Conservation (phyloP, 2,888 invertebrate species). For the Volucella bombylans region DNA sequence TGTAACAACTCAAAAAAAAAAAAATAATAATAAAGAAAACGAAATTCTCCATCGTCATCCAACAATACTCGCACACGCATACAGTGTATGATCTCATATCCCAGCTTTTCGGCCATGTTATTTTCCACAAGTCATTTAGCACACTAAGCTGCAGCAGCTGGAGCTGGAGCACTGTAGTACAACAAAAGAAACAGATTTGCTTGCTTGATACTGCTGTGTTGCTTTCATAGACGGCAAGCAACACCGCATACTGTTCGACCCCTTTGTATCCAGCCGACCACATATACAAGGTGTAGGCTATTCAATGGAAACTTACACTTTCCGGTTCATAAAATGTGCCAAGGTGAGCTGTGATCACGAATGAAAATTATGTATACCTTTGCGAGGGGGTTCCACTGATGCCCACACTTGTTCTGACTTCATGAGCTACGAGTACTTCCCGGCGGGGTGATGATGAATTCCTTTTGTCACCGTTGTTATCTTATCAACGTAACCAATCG, state of each 20-base stretch:
- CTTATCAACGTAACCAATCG: slow-evolving; percentile 70
- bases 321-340: slow-evolving; percentile 74
- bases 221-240: slow-evolving; percentile 6
- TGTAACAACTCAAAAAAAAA: slow-evolving; percentile 47
- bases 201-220: slow-evolving; percentile 23
- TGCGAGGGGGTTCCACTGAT: slow-evolving; percentile 61
- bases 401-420: slow-evolving; percentile 69
- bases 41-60: slow-evolving; percentile 41
- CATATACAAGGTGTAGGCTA: slow-evolving; percentile 51
- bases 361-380: slow-evolving; percentile 48
- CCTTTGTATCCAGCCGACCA: slow-evolving; percentile 39
- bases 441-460: slow-evolving; percentile 71
- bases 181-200: slow-evolving; percentile 47
- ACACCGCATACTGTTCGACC: slow-evolving; percentile 50
- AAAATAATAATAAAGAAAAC: slow-evolving; percentile 16
- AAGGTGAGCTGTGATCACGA: slow-evolving; percentile 72
- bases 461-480: slow-evolving; percentile 71
- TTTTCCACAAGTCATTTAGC: slow-evolving; percentile 66
- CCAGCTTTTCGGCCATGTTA: slow-evolving; percentile 46
- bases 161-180: slow-evolving; percentile 14
- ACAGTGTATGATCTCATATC: slow-evolving; percentile 69
- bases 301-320: slow-evolving; percentile 73
- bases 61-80: slow-evolving; percentile 49
- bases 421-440: slow-evolving; percentile 57
- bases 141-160: slow-evolving; percentile 58